phyloP scores from a whole-genome alignment of 2,797 vertebrate species.

The Selene dorsalis region DNA sequence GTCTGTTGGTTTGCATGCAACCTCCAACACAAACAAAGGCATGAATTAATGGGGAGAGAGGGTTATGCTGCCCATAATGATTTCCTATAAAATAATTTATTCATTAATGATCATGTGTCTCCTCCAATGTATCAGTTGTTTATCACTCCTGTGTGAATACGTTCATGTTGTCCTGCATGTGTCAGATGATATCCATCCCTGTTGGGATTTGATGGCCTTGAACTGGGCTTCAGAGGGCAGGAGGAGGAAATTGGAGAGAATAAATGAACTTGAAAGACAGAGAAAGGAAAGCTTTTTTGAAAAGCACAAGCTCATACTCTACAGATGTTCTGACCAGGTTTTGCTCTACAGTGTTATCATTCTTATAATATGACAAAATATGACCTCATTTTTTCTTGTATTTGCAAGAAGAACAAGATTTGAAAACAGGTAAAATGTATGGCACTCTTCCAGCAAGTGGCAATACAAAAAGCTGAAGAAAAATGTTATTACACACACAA shows the following conservation, averaged over 20 bases:
- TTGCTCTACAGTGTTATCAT: too few species aligned
- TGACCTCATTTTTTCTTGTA: not conserved
- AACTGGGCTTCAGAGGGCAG: not conserved
- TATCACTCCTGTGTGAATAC: not conserved
- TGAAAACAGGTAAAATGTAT: not conserved
- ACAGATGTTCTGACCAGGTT: not conserved
- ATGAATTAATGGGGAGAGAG: not conserved
- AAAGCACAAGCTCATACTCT: not conserved
- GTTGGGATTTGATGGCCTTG: not conserved
- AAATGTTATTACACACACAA: not conserved
- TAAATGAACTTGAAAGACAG: not conserved
- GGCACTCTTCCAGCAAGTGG: not conserved
- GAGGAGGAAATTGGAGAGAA: not conserved
- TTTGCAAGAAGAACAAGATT: not conserved
- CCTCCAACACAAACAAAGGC: not conserved
- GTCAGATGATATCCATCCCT: not conserved
- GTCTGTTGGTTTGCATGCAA: not conserved
- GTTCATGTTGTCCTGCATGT: not conserved
- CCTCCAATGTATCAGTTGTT: conserved; percentile 1
- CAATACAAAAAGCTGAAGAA: not conserved
- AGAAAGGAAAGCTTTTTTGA: not conserved
- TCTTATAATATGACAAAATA: not conserved
- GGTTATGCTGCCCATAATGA: not conserved
- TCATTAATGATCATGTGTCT: not conserved
- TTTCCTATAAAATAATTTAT: not conserved